Percentiles rank a stretch among this genome's conserved stretches.
These are phyloP conservation scores for Tichodroma muraria DNA, from an alignment of 2,113 vertebrate genomes.

Conservation along the genomic window DNA sequence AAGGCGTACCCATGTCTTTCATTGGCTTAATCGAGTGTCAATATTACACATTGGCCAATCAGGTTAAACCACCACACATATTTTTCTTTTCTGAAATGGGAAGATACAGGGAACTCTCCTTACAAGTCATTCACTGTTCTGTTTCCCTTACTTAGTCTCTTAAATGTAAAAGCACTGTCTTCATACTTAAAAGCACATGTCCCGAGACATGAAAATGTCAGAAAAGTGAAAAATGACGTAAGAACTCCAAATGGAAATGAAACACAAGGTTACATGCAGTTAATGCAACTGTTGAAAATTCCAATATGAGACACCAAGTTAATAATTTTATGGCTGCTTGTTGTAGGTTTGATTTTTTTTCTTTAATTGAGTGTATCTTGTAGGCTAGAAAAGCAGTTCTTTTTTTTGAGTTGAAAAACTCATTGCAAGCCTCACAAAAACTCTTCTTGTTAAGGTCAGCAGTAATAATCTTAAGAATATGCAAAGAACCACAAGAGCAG, in stretches of 20 bases:
- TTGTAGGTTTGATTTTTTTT: neutral
- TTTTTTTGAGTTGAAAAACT: neutral
- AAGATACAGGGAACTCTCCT: neutral
- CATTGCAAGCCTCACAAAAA: neutral
- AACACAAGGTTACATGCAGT: neutral
- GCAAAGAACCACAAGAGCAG: neutral
- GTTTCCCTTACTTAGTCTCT: neutral
- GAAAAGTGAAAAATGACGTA: neutral
- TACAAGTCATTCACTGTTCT: neutral
- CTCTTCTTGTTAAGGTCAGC: neutral
- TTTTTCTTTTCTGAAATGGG: neutral
- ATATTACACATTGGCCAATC: too few relatives aligned
- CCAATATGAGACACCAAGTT: neutral
- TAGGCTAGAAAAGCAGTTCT: neutral
- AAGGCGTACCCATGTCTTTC: too few relatives aligned
- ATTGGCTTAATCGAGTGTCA: too few relatives aligned
- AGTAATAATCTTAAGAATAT: neutral
- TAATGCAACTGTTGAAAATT: neutral
- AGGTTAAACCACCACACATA: too few relatives aligned
- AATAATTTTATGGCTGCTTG: neutral
- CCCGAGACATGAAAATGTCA: neutral
- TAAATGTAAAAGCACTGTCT: neutral
- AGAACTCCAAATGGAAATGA: neutral
- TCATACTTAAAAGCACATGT: neutral
- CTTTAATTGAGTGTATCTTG: neutral